These are phyloP conservation scores for Vicugna pacos DNA, from an alignment of 2,113 vertebrate species.

Conservation along the genomic window DNA sequence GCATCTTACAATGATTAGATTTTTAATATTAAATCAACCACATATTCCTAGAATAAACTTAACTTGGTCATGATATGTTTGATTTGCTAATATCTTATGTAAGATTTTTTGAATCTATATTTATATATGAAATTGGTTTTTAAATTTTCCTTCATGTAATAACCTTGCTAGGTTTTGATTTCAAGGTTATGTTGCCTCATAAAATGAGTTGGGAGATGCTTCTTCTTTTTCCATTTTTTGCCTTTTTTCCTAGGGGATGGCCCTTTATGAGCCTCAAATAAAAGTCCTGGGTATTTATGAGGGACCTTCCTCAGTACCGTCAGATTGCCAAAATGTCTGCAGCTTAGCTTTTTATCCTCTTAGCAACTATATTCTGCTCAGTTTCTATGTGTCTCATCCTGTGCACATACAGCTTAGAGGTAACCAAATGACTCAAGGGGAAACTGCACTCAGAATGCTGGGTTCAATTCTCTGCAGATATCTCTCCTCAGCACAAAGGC, in stretches of 20 bases:
- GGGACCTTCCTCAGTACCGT: neutral
- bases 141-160: conserved; percentile 40
- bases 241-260: neutral
- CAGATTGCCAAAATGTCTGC: neutral
- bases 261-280: neutral
- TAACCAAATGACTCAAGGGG: neutral
- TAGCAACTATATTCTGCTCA: neutral
- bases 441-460: neutral
- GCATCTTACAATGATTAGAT: neutral
- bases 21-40: conserved; percentile 43
- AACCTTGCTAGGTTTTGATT: conserved; percentile 5
- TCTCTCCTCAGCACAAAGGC: neutral
- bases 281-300: neutral
- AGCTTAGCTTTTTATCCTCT: neutral
- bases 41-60: conserved; percentile 19
- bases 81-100: conserved; percentile 47
- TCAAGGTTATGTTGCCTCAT: neutral
- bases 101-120: neutral
- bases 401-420: neutral
- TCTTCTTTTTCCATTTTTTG: neutral
- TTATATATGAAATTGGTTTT: conserved; percentile 13
- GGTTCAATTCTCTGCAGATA: neutral
- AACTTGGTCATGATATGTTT: neutral
- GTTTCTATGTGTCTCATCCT: neutral
- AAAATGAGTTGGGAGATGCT: neutral